Conservation (phyloP, 2,888 invertebrate genomes). For the Seladonia tumulorum region DNA sequence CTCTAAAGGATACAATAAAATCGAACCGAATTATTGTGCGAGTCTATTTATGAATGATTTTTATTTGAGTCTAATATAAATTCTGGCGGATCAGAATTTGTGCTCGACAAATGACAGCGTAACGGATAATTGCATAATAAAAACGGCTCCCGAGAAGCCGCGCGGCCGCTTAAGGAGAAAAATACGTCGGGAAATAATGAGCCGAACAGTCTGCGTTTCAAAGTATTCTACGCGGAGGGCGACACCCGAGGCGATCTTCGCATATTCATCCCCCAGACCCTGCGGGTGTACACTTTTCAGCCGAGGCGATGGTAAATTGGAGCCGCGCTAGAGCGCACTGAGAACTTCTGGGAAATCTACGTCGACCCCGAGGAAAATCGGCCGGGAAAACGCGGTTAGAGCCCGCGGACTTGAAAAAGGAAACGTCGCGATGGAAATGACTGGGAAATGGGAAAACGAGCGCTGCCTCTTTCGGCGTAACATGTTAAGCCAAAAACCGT, state of each 20-base stretch:
- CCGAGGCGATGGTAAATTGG: conserved; percentile 19
- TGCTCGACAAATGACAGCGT: not conserved
- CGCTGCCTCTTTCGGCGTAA: not conserved
- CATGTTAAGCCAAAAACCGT: not conserved
- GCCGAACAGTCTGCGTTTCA: not conserved
- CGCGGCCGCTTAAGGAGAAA: not conserved
- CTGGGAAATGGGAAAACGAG: not conserved
- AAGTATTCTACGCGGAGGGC: conserved; percentile 3
- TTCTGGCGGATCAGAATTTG: too few relatives aligned
- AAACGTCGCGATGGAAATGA: not conserved
- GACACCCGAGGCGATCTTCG: conserved; percentile 4
- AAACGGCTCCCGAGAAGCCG: not conserved
- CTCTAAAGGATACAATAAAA: not conserved
- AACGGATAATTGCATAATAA: not conserved
- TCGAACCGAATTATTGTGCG: not conserved
- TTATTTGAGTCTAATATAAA: not conserved
- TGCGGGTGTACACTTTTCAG: conserved; percentile 16
- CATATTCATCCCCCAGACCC: conserved; percentile 9
- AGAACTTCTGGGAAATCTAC: conserved; percentile 26
- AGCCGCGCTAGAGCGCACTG: not conserved
- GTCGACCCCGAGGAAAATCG: conserved; percentile 1
- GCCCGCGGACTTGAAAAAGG: not conserved
- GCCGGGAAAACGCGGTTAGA: not conserved
- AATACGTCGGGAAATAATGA: conserved; percentile 1
- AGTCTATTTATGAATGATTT: not conserved